These are phyloP conservation scores for Malurus elegans DNA, from an alignment of 2,113 vertebrate species.

Conservation along the genomic window DNA sequence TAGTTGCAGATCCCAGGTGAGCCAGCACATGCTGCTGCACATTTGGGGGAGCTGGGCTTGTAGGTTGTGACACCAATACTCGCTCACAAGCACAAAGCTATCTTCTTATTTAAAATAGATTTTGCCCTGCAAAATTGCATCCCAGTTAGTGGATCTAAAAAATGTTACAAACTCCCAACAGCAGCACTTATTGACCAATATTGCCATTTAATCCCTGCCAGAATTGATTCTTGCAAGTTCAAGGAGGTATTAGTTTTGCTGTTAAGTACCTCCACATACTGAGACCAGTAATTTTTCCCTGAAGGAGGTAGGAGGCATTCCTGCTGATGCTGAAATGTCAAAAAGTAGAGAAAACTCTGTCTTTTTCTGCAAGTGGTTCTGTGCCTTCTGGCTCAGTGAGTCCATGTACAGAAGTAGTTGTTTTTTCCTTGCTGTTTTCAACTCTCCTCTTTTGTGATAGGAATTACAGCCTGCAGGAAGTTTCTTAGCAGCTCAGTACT, in stretches of 20 bases:
- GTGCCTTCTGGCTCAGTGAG: not conserved
- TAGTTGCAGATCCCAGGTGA: not conserved
- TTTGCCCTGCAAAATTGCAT: not conserved
- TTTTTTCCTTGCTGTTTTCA: conserved; percentile 14
- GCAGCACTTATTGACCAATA: not conserved
- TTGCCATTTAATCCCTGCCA: not conserved
- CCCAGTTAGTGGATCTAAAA: not conserved
- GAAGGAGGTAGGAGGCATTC: not conserved
- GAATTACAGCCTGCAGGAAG: conserved; percentile 13
- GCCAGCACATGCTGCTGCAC: not conserved
- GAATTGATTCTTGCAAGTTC: not conserved
- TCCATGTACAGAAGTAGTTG: not conserved
- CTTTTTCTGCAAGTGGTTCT: not conserved
- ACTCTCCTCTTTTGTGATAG: not conserved
- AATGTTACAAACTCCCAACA: not conserved
- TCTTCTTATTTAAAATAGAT: not conserved
- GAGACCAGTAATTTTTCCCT: not conserved
- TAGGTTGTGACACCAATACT: not conserved
- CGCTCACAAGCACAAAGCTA: not conserved
- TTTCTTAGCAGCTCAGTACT: conserved; percentile 3
- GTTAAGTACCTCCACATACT: not conserved
- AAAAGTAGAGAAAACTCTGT: not conserved
- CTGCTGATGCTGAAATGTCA: not conserved
- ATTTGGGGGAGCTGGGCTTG: not conserved
- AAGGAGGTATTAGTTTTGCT: not conserved